Evolutionary conservation across 2,888 invertebrate species (phyloP).

Genomic region (Trilocha varians): DNA sequence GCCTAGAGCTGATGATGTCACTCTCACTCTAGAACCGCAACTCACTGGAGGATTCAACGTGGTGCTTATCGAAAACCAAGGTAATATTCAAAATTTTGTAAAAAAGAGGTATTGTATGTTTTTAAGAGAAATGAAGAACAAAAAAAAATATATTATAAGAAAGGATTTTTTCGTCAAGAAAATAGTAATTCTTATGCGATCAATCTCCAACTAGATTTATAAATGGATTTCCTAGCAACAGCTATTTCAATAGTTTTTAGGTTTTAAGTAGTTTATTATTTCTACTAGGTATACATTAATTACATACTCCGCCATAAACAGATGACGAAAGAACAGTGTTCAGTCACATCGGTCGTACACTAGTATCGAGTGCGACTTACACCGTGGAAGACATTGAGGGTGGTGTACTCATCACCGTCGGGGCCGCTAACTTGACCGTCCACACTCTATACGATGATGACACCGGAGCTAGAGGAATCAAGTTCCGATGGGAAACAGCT

Average conservation of each 20-base stretch:
- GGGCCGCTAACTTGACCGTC: conserved; percentile 39
- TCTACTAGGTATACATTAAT: background rate
- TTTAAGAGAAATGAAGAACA: too few relatives aligned
- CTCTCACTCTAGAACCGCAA: conserved; percentile 45
- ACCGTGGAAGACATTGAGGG: conserved; percentile 38
- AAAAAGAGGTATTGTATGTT: too few relatives aligned
- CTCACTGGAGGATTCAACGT: conserved; percentile 52
- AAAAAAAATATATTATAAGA: too few relatives aligned
- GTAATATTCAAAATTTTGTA: too few relatives aligned
- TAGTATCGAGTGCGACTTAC: conserved; percentile 28
- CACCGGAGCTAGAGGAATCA: conserved; percentile 39
- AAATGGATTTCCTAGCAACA: too few relatives aligned
- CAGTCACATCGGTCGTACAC: conserved; percentile 52
- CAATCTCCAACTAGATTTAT: too few relatives aligned
- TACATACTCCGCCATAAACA: too few relatives aligned
- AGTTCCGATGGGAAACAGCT: conserved; percentile 44
- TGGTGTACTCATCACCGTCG: conserved; percentile 38
- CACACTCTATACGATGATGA: conserved; percentile 36
- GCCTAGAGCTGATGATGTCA: conserved; percentile 35
- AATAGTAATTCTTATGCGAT: too few relatives aligned
- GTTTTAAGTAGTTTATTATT: background rate
- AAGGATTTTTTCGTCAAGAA: too few relatives aligned
- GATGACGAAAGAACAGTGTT: conserved; percentile 27
- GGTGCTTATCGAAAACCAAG: conserved; percentile 34
- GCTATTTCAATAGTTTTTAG: too few relatives aligned